Base-by-base conservation (phyloP, 2,113 vertebrate genomes). In the Trogon surrucura region DNA sequence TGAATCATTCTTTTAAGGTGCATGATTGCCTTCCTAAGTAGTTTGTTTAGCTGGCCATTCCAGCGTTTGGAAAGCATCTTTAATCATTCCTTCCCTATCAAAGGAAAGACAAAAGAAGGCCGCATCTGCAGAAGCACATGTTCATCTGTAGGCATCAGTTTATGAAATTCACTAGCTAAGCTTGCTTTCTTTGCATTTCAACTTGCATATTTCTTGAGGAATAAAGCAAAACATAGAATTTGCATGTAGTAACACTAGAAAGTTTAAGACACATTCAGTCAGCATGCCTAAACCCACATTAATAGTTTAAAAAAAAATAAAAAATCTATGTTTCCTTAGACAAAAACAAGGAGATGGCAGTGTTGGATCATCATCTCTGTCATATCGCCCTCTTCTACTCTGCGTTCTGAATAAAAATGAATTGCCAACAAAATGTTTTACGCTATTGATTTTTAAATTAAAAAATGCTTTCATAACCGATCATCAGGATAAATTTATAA, bases 391-490 rank as follows among this genome's bases (percentile, higher is more conserved):
- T 77, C 44, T 56, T 51, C 53, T 64, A 91, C 12, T 73, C 48
- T 44, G 5, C 47, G 56, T 34, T 73, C 3, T 10, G 7, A 48
- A 80, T 53, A 64, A 69, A 29, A 81, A 47, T 9, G 2, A 77
- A n/a, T 29, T 80, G n/a, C 45, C 47, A 73, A 18, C 41, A 57
- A 87, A 95, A 81, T 62, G 66, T 11, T 94, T 95, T 65, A 69
- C 66, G 51, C 15, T 30, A 69, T 36, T 64, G 74, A 88, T 83
- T 90, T 96, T 90, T 67, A 81, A 84, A 86, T 84, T 57, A 18
- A 88, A 89, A 83, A 80, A 94, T 45, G 67, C n/a, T 86, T 80
- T 71, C 41, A 41, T 67, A 93, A 88, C 64, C 60, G 60, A 93
- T 86, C 48, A 93, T 74, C 64, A 74, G 44, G 14, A 93, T 11